Base-by-base conservation (phyloP, 2,888 invertebrate species). In the Palloptera scutellata region DNA sequence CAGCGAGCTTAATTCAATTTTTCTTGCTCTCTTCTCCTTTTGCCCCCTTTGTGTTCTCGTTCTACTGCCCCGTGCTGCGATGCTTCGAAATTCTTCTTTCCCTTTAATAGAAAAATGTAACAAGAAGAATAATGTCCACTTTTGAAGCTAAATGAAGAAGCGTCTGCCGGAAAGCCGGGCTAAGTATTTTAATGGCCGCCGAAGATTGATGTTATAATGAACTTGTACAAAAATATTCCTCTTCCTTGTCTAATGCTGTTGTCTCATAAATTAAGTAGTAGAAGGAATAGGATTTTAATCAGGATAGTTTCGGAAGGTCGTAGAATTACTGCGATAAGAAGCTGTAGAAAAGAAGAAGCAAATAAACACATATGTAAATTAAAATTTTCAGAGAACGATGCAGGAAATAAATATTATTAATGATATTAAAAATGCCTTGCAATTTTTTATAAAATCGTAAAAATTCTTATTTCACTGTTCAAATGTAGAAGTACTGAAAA, bases 351-450 rank as follows among this genome's bases (percentile, higher is more conserved):
- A n/a, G n/a, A n/a, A n/a, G n/a, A n/a, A n/a, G n/a, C n/a, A n/a
- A n/a, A n/a, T n/a, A n/a, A n/a, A n/a, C n/a, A n/a, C n/a, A n/a
- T n/a, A n/a, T n/a, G n/a, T n/a, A n/a, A n/a, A n/a, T n/a, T n/a
- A n/a, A n/a, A n/a, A n/a, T n/a, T n/a, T n/a, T n/a, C 12, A 63
- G 58, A 59, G 19, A 57, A 65, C 45, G 65, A 43, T n/a, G 58
- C 20, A 64, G 67, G 67, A 71, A 65, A 64, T 59, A 65, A 67
- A 66, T 58, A 66, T 69, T 69, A 71, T 71, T 71, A 71, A 71
- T 71, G 71, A 65, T 64, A 64, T 69, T 67, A 69, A 66, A 71
- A 71, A 71, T 71, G 68, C 66, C 64, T 59, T 42, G 69, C 67
- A 68, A 69, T 71, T 71, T 71, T 30, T 71, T 69, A 68, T 51